phyloP scores from a whole-genome alignment of 2,113 vertebrate genomes.

The Charina bottae region DNA sequence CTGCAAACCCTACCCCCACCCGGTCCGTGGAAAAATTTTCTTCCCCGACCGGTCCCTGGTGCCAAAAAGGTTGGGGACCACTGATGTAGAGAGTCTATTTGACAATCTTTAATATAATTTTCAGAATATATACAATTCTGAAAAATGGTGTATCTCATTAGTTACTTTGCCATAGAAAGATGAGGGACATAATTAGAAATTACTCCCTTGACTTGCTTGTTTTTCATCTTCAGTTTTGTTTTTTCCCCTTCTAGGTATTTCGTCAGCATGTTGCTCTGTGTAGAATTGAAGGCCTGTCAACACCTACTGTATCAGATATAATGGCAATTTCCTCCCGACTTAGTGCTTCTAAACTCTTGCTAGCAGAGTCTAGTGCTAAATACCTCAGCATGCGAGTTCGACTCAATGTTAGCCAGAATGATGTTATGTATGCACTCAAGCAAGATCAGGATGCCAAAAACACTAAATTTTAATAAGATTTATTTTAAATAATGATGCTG shows the following conservation, averaged over 20 bases:
- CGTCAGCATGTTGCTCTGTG: slow-evolving; percentile 87
- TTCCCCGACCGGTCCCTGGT: too few species aligned
- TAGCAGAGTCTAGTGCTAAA: slow-evolving; percentile 82
- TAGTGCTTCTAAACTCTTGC: slow-evolving; percentile 85
- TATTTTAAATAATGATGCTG: slow-evolving; percentile 22
- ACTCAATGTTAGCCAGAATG: slow-evolving; percentile 91
- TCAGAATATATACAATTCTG: not conserved
- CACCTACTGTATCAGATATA: slow-evolving; percentile 81
- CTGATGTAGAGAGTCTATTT: not conserved
- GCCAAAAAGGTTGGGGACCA: too few species aligned
- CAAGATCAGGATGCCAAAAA: slow-evolving; percentile 67
- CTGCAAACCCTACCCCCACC: too few species aligned
- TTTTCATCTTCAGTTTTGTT: not conserved
- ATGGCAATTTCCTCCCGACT: slow-evolving; percentile 84
- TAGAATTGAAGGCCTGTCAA: slow-evolving; percentile 87
- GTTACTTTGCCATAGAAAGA: not conserved
- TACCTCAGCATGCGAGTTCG: slow-evolving; percentile 85
- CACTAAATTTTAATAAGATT: slow-evolving; percentile 35
- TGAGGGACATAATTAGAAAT: not conserved
- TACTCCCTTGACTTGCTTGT: not conserved
- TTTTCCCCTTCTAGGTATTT: slow-evolving; percentile 77
- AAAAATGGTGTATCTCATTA: not conserved
- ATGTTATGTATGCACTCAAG: slow-evolving; percentile 88
- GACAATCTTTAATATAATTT: not conserved
- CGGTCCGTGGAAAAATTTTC: too few species aligned